Evolutionary conservation across 2,888 invertebrate species (phyloP).

Genomic region (Thelaira solivaga): DNA sequence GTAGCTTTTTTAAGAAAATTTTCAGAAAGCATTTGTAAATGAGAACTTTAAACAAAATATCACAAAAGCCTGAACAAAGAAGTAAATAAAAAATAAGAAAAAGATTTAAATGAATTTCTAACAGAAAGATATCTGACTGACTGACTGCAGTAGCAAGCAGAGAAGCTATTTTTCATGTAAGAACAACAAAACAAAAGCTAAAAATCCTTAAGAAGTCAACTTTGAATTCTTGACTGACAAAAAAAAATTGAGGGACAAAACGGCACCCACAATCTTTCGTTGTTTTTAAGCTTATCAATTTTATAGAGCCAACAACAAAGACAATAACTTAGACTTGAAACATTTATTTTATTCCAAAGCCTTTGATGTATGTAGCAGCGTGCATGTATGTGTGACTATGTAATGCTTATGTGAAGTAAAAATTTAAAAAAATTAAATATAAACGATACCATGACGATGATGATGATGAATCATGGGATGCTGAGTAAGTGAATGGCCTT

Average conservation of each 20-base stretch:
- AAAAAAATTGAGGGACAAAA: not conserved
- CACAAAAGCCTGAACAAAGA: not conserved
- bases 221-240: too few species aligned
- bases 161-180: too few species aligned
- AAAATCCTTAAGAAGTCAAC: slow-evolving; percentile 26
- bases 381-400: not conserved
- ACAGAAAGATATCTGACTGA: too few species aligned
- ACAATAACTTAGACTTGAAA: slow-evolving; percentile 15
- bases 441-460: not conserved
- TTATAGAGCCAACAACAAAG: not conserved
- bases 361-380: not conserved
- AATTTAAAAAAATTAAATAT: slow-evolving; percentile 18
- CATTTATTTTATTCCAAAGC: slow-evolving; percentile 5
- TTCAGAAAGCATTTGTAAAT: not conserved
- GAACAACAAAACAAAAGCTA: not conserved
- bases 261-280: slow-evolving; percentile 20
- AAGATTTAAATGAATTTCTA: slow-evolving; percentile 25
- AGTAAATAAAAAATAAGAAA: not conserved
- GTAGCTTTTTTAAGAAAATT: too few species aligned
- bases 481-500: slow-evolving; percentile 36
- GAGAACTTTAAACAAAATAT: slow-evolving; percentile 4
- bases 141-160: too few species aligned
- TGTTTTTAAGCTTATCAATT: slow-evolving; percentile 26
- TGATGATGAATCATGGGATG: slow-evolving; percentile 53
- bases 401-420: slow-evolving; percentile 9